A percentile compares a stretch with the other conserved stretches of the same genome.
These are phyloP conservation scores for Panagrolaimus sp. DNA, from an alignment of 1,140 invertebrate genomes.

Conservation along the genomic window DNA sequence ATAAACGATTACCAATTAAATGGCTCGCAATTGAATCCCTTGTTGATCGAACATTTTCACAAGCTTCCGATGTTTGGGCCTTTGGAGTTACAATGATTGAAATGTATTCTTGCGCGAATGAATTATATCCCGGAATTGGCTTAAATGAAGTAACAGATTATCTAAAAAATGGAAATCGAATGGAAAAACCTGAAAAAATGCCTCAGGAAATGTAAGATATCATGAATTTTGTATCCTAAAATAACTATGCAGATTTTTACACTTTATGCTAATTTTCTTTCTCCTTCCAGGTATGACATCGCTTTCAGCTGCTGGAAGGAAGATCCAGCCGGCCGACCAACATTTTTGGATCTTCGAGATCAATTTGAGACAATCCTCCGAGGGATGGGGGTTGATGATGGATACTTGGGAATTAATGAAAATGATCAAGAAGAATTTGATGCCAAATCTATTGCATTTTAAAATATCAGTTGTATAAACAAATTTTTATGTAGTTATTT, in stretches of 20 bases:
- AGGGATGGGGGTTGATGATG: too few species aligned
- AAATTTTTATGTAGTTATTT: too few species aligned
- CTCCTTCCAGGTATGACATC: background rate
- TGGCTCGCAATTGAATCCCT: background rate
- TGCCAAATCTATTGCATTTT: too few species aligned
- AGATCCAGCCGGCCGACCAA: background rate
- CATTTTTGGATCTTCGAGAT: background rate
- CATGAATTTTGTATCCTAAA: too few species aligned
- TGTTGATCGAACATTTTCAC: background rate
- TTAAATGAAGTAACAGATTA: background rate
- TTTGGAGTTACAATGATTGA: constrained; percentile 4
- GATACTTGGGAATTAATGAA: too few species aligned
- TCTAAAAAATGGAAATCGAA: background rate
- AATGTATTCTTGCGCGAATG: background rate
- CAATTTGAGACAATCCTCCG: too few species aligned
- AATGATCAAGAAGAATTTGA: too few species aligned
- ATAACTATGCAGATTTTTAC: background rate
- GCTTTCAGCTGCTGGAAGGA: background rate
- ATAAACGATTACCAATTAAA: constrained; percentile 3
- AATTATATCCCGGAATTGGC: background rate
- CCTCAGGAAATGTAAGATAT: background rate
- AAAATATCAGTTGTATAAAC: too few species aligned
- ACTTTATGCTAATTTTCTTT: background rate
- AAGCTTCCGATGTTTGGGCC: constrained; percentile 10
- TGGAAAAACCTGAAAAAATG: background rate